These are phyloP conservation scores for Osmerus mordax DNA, from an alignment of 2,113 vertebrate genomes.

Conservation along the genomic window DNA sequence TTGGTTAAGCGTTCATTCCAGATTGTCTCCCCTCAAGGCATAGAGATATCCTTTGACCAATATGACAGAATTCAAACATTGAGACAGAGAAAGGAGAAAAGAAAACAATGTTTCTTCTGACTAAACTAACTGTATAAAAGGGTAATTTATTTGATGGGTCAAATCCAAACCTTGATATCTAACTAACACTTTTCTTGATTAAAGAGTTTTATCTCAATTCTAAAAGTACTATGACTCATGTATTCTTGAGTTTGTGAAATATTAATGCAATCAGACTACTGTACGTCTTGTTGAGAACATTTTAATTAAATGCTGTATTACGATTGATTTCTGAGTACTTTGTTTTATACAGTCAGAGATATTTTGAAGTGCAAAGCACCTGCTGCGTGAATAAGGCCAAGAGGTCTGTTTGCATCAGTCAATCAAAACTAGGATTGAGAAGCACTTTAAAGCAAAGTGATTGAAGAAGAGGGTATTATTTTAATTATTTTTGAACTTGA, in stretches of 20 bases:
- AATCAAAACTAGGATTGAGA: background rate
- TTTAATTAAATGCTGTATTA: too few species aligned
- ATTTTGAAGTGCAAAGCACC: slow-evolving; percentile 8
- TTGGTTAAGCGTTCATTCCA: background rate
- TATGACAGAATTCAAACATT: background rate
- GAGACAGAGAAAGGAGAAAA: background rate
- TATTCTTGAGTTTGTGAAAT: slow-evolving; percentile 9
- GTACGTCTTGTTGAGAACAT: background rate
- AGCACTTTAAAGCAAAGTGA: slow-evolving; percentile 5
- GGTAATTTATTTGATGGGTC: background rate
- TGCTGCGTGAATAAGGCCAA: background rate
- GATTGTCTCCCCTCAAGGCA: background rate
- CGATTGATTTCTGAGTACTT: slow-evolving; percentile 29
- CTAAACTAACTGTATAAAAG: background rate
- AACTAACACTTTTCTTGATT: background rate
- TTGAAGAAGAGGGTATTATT: background rate
- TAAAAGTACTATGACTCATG: background rate
- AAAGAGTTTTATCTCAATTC: slow-evolving; percentile 4
- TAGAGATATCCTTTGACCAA: background rate
- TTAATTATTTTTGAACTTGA: background rate
- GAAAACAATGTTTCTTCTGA: background rate
- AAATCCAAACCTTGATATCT: background rate
- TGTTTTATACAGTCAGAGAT: slow-evolving; percentile 15
- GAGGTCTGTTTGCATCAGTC: slow-evolving; percentile 11
- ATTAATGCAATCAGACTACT: slow-evolving; percentile 14